Conservation (phyloP, 2,113 vertebrate species). For the Puffinus mauretanicus region DNA sequence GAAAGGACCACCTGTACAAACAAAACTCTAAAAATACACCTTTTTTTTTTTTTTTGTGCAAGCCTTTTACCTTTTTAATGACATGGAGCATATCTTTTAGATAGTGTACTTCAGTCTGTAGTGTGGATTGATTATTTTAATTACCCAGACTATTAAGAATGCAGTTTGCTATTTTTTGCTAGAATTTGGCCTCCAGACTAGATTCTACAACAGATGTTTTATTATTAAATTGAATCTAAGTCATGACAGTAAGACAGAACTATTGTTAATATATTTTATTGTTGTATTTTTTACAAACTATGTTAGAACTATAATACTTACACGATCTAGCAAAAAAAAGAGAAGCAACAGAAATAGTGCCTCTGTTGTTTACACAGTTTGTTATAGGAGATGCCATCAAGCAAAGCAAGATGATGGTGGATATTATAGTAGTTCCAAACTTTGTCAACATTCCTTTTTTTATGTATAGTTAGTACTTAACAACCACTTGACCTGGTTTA, state of each 20-base stretch:
- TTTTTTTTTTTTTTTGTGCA: background rate
- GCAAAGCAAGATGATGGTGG: background rate
- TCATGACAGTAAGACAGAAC: background rate
- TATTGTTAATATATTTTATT: background rate
- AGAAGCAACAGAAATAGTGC: background rate
- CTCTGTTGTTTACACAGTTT: background rate
- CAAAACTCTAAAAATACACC: background rate
- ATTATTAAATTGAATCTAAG: background rate
- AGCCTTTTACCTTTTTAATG: background rate
- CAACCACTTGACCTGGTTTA: background rate
- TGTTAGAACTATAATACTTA: background rate
- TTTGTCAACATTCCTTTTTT: background rate
- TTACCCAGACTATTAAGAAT: background rate
- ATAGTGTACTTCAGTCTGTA: background rate
- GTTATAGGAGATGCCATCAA: background rate
- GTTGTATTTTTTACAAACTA: background rate
- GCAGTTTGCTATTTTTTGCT: background rate
- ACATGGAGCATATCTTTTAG: background rate
- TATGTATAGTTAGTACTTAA: background rate
- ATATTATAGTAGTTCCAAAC: background rate
- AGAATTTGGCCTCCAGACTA: background rate
- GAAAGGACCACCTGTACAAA: background rate
- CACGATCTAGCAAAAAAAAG: background rate
- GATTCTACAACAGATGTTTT: background rate
- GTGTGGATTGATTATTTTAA: background rate